These are phyloP conservation scores for Helicoverpa assulta DNA, from an alignment of 2,888 invertebrate genomes.

Conservation along the genomic window DNA sequence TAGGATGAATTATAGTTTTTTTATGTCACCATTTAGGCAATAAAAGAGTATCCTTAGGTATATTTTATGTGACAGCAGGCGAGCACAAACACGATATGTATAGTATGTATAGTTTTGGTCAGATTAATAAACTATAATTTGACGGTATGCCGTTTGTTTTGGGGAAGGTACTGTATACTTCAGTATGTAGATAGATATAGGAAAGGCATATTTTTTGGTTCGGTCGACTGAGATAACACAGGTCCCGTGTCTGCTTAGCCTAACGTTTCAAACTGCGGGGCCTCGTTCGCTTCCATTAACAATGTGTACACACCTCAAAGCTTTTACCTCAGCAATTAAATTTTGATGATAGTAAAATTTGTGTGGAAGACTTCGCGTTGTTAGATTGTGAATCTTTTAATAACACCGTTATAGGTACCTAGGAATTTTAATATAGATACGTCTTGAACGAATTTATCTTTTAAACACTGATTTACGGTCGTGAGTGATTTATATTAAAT, in stretches of 20 bases:
- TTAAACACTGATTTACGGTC: not conserved
- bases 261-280: conserved; percentile 8
- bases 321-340: conserved; percentile 46
- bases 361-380: conserved; percentile 14
- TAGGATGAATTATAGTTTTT: too few species aligned
- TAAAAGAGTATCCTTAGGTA: too few species aligned
- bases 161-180: not conserved
- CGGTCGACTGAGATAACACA: conserved; percentile 23
- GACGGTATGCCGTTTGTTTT: too few species aligned
- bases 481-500: not conserved
- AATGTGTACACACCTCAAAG: conserved; percentile 51
- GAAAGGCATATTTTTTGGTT: not conserved
- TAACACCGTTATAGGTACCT: too few species aligned
- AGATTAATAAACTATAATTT: too few species aligned
- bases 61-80: too few species aligned
- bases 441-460: not conserved
- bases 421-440: not conserved
- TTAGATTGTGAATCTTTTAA: conserved; percentile 4
- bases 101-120: too few species aligned
- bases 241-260: conserved; percentile 22
- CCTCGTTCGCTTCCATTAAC: conserved; percentile 43
- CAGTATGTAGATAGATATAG: not conserved
- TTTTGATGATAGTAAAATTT: conserved; percentile 39
- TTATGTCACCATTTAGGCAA: too few species aligned
- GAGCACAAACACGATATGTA: too few species aligned